phyloP scores from a whole-genome alignment of 1,140 invertebrate genomes.

The Alviniconcha marisindica region DNA sequence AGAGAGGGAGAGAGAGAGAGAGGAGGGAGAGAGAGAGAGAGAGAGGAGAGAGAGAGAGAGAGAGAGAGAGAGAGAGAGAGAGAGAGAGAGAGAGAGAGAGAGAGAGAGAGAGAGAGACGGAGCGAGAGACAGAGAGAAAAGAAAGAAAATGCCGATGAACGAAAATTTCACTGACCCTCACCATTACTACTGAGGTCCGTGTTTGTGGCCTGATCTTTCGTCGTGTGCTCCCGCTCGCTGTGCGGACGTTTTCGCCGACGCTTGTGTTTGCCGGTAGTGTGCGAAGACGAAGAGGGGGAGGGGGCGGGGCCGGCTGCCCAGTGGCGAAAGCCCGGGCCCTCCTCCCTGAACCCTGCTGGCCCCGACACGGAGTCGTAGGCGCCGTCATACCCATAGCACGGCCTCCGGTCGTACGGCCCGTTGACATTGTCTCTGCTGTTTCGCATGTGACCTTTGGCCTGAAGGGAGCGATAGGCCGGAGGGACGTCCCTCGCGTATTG shows the following conservation, averaged over 20 bases:
- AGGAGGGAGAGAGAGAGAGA: no score
- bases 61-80: no score
- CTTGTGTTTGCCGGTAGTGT: slow-evolving; percentile 59
- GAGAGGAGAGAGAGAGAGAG: no score
- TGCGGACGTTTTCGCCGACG: slow-evolving; percentile 55
- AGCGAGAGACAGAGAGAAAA: no score
- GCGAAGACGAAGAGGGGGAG: background rate
- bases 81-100: no score
- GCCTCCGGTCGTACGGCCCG: background rate
- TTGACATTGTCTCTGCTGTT: slow-evolving; percentile 14
- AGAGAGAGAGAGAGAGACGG: no score
- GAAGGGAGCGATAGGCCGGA: background rate
- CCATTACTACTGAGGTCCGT: slow-evolving; percentile 74
- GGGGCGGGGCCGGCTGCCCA: background rate
- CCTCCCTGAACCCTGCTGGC: background rate
- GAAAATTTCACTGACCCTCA: slow-evolving; percentile 47
- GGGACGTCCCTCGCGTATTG: background rate
- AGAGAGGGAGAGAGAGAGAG: no score
- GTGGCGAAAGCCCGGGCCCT: background rate
- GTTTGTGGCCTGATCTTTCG: slow-evolving; percentile 71
- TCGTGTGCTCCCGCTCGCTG: slow-evolving; percentile 23
- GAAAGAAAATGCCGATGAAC: no score
- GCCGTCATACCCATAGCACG: slow-evolving; percentile 19
- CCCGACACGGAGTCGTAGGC: slow-evolving; percentile 5
- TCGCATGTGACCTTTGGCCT: background rate